Conservation (phyloP, 2,888 invertebrate species). For the Lochmaea capreae region DNA sequence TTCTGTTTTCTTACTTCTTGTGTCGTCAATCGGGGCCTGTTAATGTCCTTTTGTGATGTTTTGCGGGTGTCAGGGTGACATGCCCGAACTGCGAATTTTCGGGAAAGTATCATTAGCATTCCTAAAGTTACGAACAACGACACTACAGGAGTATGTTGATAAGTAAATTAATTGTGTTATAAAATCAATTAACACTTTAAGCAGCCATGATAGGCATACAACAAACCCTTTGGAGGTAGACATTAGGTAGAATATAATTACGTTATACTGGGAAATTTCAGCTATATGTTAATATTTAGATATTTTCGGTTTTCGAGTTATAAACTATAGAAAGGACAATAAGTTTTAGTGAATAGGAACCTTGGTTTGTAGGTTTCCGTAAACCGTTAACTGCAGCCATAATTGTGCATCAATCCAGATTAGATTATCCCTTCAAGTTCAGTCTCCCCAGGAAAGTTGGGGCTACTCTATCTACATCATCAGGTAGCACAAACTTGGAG, state of each 20-base stretch:
- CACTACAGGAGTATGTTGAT: background rate
- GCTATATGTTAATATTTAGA: background rate
- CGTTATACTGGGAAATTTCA: background rate
- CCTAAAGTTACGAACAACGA: slow-evolving; percentile 12
- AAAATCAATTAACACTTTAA: background rate
- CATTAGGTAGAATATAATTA: background rate
- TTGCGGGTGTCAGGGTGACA: slow-evolving; percentile 27
- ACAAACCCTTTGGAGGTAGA: background rate
- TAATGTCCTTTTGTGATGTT: slow-evolving; percentile 41
- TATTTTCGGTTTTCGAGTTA: background rate
- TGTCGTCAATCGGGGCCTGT: slow-evolving; percentile 42
- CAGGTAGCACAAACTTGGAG: too few species aligned
- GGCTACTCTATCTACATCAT: too few species aligned
- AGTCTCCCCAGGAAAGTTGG: too few species aligned
- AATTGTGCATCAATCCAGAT: too few species aligned
- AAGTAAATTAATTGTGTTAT: slow-evolving; percentile 7
- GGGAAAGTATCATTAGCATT: slow-evolving; percentile 27
- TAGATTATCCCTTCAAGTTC: too few species aligned
- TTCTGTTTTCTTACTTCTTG: slow-evolving; percentile 45
- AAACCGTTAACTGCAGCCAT: too few species aligned
- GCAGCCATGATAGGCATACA: background rate
- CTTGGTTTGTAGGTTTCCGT: background rate
- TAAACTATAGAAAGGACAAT: background rate
- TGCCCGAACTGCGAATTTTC: background rate
- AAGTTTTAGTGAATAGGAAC: background rate